phyloP scores from a whole-genome alignment of 2,113 vertebrate species.

The Recurvirostra avosetta region DNA sequence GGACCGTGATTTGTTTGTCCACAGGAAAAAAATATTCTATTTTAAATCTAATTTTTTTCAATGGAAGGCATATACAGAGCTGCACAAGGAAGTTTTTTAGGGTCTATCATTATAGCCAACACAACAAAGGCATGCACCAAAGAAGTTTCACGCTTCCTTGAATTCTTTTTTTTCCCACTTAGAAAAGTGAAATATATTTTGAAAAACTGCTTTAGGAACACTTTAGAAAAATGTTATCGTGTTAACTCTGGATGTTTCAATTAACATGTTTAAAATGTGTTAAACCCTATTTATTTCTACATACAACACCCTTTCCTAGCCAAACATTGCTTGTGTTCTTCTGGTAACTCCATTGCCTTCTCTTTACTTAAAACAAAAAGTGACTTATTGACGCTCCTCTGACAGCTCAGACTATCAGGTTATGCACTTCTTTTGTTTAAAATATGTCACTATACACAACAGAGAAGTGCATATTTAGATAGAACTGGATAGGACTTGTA shows the following conservation, averaged over 20 bases:
- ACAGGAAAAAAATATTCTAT: not conserved
- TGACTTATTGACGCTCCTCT: not conserved
- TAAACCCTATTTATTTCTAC: not conserved
- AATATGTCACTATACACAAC: not conserved
- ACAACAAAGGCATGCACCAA: not conserved
- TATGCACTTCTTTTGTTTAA: not conserved
- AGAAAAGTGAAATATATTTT: not conserved
- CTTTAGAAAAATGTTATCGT: not conserved
- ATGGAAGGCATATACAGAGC: not conserved
- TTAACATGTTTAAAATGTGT: not conserved
- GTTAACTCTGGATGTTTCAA: not conserved
- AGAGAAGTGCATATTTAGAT: not conserved
- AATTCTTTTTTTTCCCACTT: not conserved
- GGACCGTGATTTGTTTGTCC: not conserved
- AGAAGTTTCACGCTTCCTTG: not conserved
- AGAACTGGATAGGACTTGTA: not conserved
- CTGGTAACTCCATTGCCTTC: not conserved
- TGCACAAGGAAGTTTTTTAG: not conserved
- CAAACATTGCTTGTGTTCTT: not conserved
- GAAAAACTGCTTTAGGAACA: not conserved
- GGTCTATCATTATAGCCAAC: not conserved
- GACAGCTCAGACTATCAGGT: not conserved
- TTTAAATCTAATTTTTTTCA: not conserved
- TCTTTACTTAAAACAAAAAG: not conserved
- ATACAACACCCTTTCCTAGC: not conserved